Evolutionary conservation across 2,888 invertebrate genomes (phyloP).

Genomic region (Polyploca ridens): DNA sequence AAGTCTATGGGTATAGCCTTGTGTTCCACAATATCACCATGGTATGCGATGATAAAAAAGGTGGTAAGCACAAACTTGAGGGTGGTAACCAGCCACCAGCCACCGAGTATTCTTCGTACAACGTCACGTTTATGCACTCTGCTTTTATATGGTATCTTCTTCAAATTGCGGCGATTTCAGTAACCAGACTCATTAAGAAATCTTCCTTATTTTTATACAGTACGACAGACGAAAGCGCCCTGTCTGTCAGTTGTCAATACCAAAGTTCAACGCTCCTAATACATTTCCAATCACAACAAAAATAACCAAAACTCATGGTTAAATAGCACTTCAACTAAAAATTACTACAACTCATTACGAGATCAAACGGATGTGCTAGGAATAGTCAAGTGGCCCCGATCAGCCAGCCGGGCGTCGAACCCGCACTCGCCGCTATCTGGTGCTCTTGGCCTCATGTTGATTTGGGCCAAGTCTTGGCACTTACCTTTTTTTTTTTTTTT

Average conservation of each 20-base stretch:
- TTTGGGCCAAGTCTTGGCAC: slow-evolving; percentile 29
- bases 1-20: no score
- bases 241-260: background rate
- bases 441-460: slow-evolving; percentile 48
- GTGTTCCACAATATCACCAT: no score
- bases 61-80: no score
- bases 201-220: background rate
- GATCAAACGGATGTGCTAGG: slow-evolving; percentile 18
- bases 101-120: no score
- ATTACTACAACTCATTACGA: slow-evolving; percentile 8
- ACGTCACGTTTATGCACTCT: no score
- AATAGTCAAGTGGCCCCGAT: slow-evolving; percentile 39
- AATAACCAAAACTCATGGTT: background rate
- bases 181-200: no score
- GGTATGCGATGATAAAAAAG: no score
- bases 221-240: background rate
- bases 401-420: slow-evolving; percentile 52
- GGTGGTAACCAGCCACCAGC: no score
- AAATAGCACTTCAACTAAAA: slow-evolving; percentile 10
- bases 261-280: background rate
- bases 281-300: background rate
- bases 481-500: no score
- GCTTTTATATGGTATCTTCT: no score
- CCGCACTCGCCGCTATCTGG: slow-evolving; percentile 34
- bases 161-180: no score